Evolutionary conservation across 2,113 vertebrate genomes (phyloP).

Genomic region (Trinectes maculatus): DNA sequence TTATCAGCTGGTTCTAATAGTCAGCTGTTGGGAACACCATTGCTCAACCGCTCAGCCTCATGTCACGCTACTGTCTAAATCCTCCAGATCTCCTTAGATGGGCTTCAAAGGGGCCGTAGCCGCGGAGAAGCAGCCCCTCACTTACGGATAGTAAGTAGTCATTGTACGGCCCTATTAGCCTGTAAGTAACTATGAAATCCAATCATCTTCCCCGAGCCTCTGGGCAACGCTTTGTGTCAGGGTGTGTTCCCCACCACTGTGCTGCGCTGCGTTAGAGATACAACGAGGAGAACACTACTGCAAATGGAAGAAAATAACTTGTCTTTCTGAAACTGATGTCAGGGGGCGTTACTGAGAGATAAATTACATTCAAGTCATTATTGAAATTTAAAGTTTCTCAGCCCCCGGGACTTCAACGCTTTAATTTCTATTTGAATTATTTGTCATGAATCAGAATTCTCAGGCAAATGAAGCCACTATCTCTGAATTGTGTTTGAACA

Average conservation of each 20-base stretch:
- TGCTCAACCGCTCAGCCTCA: slow-evolving; percentile 73
- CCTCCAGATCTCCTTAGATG: slow-evolving; percentile 71
- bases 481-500: slow-evolving; percentile 15
- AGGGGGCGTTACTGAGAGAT: slow-evolving; percentile 55
- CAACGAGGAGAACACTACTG: slow-evolving; percentile 43
- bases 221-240: slow-evolving; percentile 78
- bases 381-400: slow-evolving; percentile 36
- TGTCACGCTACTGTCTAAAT: slow-evolving; percentile 78
- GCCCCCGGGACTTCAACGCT: slow-evolving; percentile 26
- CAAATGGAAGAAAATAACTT: slow-evolving; percentile 58
- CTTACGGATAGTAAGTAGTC: slow-evolving; percentile 77
- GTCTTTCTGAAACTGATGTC: slow-evolving; percentile 52
- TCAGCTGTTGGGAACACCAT: slow-evolving; percentile 71
- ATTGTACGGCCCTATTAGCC: slow-evolving; percentile 78
- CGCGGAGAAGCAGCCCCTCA: slow-evolving; percentile 67
- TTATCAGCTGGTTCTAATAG: slow-evolving; percentile 78
- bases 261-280: slow-evolving; percentile 39
- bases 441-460: slow-evolving; percentile 22
- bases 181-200: slow-evolving; percentile 84
- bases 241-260: slow-evolving; percentile 47
- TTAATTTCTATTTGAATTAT: slow-evolving; percentile 40
- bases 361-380: slow-evolving; percentile 44
- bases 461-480: slow-evolving; percentile 12
- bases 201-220: slow-evolving; percentile 79
- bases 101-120: slow-evolving; percentile 72